Conservation (phyloP, 2,113 vertebrate species). For the Spilogale gracilis region DNA sequence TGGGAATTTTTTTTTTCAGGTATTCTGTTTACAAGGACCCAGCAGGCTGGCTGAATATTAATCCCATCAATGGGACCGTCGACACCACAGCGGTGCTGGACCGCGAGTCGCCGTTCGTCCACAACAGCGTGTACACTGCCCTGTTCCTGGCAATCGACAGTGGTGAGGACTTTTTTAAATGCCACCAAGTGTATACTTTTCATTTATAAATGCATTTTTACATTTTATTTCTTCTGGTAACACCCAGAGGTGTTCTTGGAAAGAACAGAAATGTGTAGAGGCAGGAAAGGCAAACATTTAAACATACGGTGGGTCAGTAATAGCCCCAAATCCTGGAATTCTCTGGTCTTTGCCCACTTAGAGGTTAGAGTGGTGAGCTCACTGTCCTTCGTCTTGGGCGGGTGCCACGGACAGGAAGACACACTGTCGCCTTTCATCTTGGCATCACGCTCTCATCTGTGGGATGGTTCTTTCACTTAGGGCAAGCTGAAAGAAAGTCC, state of each 20-base stretch:
- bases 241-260: background rate
- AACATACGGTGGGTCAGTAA: rapidly evolving
- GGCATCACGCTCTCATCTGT: too few relatives aligned
- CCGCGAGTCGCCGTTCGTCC: constrained; percentile 94
- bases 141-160: constrained; percentile 97
- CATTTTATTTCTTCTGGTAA: background rate
- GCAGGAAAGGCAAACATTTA: background rate
- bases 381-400: rapidly evolving
- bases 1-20: constrained; percentile 83
- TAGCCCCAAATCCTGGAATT: background rate
- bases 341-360: rapidly evolving
- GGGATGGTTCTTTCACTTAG: background rate
- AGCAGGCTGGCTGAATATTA: constrained; percentile 96
- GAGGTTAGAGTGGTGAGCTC: background rate
- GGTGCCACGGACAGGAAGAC: background rate
- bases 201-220: background rate
- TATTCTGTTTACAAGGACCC: constrained; percentile 95
- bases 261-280: background rate
- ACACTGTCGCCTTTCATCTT: rapidly evolving
- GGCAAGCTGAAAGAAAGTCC: background rate
- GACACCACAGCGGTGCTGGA: constrained; percentile 94
- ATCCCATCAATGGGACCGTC: constrained; percentile 94
- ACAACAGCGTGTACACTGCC: constrained; percentile 94
- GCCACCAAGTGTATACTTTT: rapidly evolving
- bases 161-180: constrained; percentile 88